A percentile compares a stretch with the other conserved stretches of the same genome.
These are phyloP conservation scores for Serinus canaria DNA, from an alignment of 2,113 vertebrate species.

Conservation along the genomic window DNA sequence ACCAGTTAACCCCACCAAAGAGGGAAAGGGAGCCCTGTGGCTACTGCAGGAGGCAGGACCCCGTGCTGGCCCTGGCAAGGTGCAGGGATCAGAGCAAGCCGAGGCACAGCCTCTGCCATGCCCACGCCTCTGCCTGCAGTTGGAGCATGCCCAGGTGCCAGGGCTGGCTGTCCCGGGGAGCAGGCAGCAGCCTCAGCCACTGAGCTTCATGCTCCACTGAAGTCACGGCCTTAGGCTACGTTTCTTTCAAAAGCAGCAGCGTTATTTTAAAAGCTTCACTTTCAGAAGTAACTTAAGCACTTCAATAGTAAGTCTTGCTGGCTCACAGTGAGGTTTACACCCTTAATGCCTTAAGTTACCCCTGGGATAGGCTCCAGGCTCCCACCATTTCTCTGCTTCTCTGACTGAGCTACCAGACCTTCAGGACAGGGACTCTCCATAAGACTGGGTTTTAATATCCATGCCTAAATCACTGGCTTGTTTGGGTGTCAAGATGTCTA, in stretches of 20 bases:
- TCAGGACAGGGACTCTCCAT: background rate
- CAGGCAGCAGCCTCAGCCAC: background rate
- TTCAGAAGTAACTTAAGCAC: constrained; percentile 26
- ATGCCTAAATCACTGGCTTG: background rate
- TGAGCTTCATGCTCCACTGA: background rate
- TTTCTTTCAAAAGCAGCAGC: background rate
- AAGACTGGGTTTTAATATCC: background rate
- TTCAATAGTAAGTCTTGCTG: background rate
- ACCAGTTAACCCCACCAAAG: background rate
- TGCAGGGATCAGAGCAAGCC: background rate
- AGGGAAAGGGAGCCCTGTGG: background rate
- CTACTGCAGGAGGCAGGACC: background rate
- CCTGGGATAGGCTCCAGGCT: background rate
- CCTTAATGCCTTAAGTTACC: background rate
- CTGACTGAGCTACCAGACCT: background rate
- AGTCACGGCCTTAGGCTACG: background rate
- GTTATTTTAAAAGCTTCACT: constrained; percentile 20
- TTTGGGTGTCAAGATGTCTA: background rate
- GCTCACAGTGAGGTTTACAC: background rate
- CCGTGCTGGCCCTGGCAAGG: rapidly evolving
- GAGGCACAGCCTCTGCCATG: background rate
- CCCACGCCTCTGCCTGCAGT: background rate
- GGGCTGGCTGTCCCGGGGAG: background rate
- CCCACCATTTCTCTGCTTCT: background rate
- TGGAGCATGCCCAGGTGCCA: background rate